These are phyloP conservation scores for Euwallacea similis DNA, from an alignment of 1,140 invertebrate species.

Conservation along the genomic window DNA sequence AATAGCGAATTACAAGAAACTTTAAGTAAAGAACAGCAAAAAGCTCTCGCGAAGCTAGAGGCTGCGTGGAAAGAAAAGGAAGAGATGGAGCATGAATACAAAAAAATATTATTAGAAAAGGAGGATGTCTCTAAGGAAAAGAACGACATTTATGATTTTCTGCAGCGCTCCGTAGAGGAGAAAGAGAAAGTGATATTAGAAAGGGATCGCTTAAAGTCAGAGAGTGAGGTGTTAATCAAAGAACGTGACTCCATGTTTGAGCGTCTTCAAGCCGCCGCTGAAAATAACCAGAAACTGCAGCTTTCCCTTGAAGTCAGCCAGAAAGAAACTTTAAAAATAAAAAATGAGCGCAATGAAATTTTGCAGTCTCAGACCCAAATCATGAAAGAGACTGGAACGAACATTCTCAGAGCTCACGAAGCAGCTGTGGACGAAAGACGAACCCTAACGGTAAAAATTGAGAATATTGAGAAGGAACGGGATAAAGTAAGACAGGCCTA, in stretches of 20 bases:
- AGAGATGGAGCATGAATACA: constrained; percentile 25
- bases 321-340: constrained; percentile 39
- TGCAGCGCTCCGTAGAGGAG: constrained; percentile 26
- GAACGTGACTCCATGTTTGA: constrained; percentile 16
- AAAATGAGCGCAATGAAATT: constrained; percentile 40
- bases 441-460: constrained; percentile 35
- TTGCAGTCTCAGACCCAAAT: constrained; percentile 40
- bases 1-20: constrained; percentile 11
- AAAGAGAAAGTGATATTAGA: constrained; percentile 27
- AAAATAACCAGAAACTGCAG: constrained; percentile 29
- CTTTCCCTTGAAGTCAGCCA: constrained; percentile 29
- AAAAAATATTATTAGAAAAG: constrained; percentile 21
- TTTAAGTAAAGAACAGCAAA: not conserved
- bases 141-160: constrained; percentile 23
- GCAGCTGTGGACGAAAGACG: constrained; percentile 40
- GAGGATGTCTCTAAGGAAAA: constrained; percentile 18
- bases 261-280: constrained; percentile 12
- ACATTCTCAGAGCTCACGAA: constrained; percentile 39
- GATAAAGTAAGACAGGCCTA: constrained; percentile 48
- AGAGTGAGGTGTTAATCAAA: constrained; percentile 8
- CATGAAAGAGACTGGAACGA: constrained; percentile 43
- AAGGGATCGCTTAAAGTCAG: constrained; percentile 5
- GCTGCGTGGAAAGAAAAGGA: constrained; percentile 7
- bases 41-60: constrained; percentile 7
- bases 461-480: constrained; percentile 39